A percentile compares a stretch with the other conserved stretches of the same genome.
Conservation (phyloP, 2,797 vertebrate genomes). For the Tarsius wallacei region DNA sequence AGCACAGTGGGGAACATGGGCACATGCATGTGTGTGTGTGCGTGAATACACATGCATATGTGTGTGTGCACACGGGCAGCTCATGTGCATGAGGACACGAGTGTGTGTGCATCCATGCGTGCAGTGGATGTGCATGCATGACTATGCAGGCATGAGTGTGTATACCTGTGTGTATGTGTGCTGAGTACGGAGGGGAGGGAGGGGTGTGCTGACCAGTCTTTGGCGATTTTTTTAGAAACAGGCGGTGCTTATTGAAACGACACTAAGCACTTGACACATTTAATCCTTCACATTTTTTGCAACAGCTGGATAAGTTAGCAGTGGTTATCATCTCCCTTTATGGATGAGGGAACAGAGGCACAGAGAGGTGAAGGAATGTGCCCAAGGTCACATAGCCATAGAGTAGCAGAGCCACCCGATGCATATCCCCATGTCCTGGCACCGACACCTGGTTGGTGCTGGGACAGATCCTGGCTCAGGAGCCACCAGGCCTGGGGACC, state of each 20-base stretch:
- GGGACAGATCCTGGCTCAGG: background rate
- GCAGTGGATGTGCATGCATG: too few species aligned
- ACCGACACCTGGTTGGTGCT: too few species aligned
- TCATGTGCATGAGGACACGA: background rate
- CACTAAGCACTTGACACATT: accelerated
- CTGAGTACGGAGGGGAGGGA: background rate
- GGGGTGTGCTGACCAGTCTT: background rate
- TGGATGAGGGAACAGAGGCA: background rate
- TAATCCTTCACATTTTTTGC: background rate
- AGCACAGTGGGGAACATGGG: too few species aligned
- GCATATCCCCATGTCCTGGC: background rate
- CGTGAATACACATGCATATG: background rate
- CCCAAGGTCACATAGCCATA: background rate
- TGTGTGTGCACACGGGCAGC: too few species aligned
- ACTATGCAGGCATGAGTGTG: too few species aligned
- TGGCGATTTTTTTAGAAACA: too few species aligned
- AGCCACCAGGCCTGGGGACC: too few species aligned
- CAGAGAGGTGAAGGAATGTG: background rate
- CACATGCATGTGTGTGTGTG: too few species aligned
- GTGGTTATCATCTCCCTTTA: accelerated
- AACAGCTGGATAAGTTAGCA: background rate
- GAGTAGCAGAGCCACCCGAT: background rate
- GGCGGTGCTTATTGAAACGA: background rate
- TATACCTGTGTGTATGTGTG: background rate
- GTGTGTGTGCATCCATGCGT: background rate